Conservation (phyloP, 2,888 invertebrate species). For the Cryptocephalus primarius region DNA sequence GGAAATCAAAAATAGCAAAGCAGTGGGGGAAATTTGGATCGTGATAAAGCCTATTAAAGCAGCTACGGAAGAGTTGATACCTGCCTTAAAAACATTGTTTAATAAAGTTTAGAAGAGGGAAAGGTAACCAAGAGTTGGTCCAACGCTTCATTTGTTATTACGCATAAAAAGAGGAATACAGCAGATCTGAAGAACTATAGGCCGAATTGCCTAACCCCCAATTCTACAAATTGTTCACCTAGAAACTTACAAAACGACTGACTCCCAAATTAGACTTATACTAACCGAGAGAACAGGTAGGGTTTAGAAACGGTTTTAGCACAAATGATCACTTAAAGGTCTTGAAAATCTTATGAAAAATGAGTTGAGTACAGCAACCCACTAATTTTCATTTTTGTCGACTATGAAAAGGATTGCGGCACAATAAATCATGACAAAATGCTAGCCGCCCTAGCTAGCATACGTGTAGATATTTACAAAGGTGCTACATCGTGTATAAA, state of each 20-base stretch:
- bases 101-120: not conserved
- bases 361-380: too few relatives aligned
- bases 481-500: not conserved
- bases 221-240: too few relatives aligned
- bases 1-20: not conserved
- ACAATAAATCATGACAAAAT: not conserved
- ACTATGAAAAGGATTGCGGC: not conserved
- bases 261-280: not conserved
- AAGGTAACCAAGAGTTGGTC: not conserved
- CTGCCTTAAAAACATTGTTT: not conserved
- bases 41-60: not conserved
- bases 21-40: not conserved
- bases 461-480: not conserved
- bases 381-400: not conserved
- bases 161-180: too few relatives aligned
- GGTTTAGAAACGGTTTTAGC: not conserved
- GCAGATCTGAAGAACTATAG: not conserved
- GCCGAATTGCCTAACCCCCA: too few relatives aligned
- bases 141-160: too few relatives aligned
- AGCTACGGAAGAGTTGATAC: not conserved
- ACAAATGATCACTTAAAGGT: conserved; percentile 1
- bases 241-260: not conserved
- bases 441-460: not conserved
- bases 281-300: not conserved
- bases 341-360: too few relatives aligned